Evolutionary conservation across 2,888 invertebrate species (phyloP).

Genomic region (Athalia cordata): DNA sequence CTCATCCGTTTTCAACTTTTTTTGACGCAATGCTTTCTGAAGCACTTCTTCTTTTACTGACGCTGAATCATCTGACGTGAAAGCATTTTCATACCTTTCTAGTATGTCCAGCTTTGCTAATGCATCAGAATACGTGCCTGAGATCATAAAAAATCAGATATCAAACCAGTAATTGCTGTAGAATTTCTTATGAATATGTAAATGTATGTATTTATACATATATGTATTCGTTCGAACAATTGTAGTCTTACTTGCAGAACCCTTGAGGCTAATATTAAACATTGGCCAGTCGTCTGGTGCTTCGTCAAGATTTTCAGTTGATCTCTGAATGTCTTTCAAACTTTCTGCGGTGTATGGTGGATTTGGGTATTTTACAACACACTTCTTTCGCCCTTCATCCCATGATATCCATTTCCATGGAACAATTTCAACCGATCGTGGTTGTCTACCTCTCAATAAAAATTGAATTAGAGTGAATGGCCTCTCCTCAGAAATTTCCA

Average conservation of each 20-base stretch:
- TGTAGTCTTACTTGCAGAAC: conserved; percentile 1
- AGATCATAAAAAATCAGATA: neutral
- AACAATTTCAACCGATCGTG: neutral
- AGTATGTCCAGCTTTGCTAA: neutral
- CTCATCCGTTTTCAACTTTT: neutral
- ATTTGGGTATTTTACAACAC: neutral
- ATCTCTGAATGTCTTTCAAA: neutral
- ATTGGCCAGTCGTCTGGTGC: neutral
- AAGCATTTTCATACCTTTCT: neutral
- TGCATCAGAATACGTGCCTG: conserved; percentile 10
- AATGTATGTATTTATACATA: too few species aligned
- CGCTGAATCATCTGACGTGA: neutral
- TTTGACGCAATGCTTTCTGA: neutral
- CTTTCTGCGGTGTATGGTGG: neutral
- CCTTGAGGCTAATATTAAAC: neutral
- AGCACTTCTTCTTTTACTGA: neutral
- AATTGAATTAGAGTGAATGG: neutral
- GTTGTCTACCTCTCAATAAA: neutral
- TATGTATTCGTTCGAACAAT: neutral
- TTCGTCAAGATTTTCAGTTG: neutral
- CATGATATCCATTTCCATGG: neutral
- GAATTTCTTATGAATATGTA: neutral
- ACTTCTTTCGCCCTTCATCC: neutral
- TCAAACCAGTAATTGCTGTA: neutral
- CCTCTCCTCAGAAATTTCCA: neutral